Conservation (phyloP, 1,140 invertebrate genomes). For the Lethrus apterus region DNA sequence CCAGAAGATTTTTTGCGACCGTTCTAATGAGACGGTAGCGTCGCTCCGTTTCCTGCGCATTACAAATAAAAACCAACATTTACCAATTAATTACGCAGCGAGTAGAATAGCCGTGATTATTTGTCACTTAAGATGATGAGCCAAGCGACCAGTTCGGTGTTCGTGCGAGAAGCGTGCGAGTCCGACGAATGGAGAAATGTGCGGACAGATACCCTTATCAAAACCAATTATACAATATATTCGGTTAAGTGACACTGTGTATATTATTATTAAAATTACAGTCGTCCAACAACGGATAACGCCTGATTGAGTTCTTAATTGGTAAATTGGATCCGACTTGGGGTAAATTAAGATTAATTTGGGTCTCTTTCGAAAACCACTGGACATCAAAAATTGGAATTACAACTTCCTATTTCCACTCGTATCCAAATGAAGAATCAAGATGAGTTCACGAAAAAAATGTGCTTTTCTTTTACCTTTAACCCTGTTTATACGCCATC, state of each 20-base stretch:
- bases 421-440: too few species aligned
- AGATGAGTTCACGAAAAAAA: too few species aligned
- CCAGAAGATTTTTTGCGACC: slow-evolving; percentile 14
- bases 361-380: too few species aligned
- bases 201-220: slow-evolving; percentile 36
- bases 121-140: slow-evolving; percentile 40
- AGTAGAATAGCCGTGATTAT: slow-evolving; percentile 36
- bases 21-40: slow-evolving; percentile 13
- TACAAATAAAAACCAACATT: slow-evolving; percentile 38
- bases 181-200: too few species aligned
- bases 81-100: slow-evolving; percentile 38
- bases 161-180: not conserved
- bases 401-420: too few species aligned
- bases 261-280: slow-evolving; percentile 36
- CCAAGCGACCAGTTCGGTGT: slow-evolving; percentile 20
- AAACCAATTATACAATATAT: slow-evolving; percentile 41
- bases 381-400: too few species aligned
- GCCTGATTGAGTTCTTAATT: slow-evolving; percentile 37
- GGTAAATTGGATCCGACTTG: slow-evolving; percentile 38
- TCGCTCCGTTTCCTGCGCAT: slow-evolving; percentile 19
- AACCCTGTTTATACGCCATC: too few species aligned
- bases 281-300: slow-evolving; percentile 32
- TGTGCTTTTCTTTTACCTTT: too few species aligned
- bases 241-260: slow-evolving; percentile 37
- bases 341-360: too few species aligned